A percentile compares a stretch with the other conserved stretches of the same genome.
phyloP scores from a whole-genome alignment of 2,888 invertebrate genomes.

The Agrilus cyanescens region DNA sequence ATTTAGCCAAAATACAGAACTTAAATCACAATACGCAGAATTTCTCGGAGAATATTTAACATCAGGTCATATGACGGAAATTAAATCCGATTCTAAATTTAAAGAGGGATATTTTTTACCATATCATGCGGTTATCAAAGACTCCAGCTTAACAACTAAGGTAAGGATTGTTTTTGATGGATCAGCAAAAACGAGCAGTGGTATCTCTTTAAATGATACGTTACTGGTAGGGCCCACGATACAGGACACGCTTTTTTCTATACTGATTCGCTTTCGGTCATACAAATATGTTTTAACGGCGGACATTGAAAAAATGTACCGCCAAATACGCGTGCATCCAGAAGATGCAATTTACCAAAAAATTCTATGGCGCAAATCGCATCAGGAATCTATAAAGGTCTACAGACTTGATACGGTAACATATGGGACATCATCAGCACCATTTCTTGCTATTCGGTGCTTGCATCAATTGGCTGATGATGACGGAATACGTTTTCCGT shows the following conservation, averaged over 20 bases:
- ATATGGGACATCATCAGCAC: slow-evolving; percentile 11
- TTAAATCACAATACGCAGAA: slow-evolving; percentile 10
- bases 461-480: slow-evolving; percentile 16
- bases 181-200: slow-evolving; percentile 16
- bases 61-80: slow-evolving; percentile 15
- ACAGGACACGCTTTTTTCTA: neutral
- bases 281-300: slow-evolving; percentile 9
- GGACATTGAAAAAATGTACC: slow-evolving; percentile 6
- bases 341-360: slow-evolving; percentile 7
- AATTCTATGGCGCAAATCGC: slow-evolving; percentile 8
- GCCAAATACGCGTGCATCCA: slow-evolving; percentile 10
- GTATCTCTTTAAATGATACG: slow-evolving; percentile 22
- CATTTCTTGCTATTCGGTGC: slow-evolving; percentile 14
- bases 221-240: slow-evolving; percentile 9
- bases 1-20: slow-evolving; percentile 6
- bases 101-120: no score
- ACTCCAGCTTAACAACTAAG: slow-evolving; percentile 18
- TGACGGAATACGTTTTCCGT: slow-evolving; percentile 10
- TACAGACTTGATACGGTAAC: slow-evolving; percentile 10
- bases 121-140: slow-evolving; percentile 24
- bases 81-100: neutral
- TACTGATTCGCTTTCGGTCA: slow-evolving; percentile 8
- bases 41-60: slow-evolving; percentile 17
- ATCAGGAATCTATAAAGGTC: slow-evolving; percentile 1
- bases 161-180: slow-evolving; percentile 23